Base-by-base conservation (phyloP, 2,888 invertebrate species). In the Sclerodermus sp. region DNA sequence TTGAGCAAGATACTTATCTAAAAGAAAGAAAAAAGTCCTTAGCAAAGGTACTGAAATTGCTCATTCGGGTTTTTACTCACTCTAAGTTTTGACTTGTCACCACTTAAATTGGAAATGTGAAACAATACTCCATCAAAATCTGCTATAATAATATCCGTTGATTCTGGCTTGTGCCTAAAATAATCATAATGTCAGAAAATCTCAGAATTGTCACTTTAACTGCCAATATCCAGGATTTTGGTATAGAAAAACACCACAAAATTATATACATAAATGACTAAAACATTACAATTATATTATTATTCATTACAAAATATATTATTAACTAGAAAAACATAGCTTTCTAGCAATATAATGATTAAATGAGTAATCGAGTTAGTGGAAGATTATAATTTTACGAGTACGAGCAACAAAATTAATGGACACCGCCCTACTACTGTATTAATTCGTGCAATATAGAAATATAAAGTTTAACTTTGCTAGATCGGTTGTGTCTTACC, bases 41-140 rank as follows among this genome's bases (percentile, higher is more conserved):
- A 38, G 44, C 5, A 43, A 8, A 44, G 42, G 40, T 16, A 15
- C 12, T 1, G 15, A 17, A 31, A 37, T 12, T 8, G n/a, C 4
- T 23, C 8, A 23, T 23, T 5, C 3, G 14, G 4, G 4, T 12
- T 34, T 4, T 38, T 30, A 80, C 90, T 85, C 82, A 98, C 96
- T 85, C 92, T 88, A 82, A 99, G 88, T 89, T 96, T 97, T 73
- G 91, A 90, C 85, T 96, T 96, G 81, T 98, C 96, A 73, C 91
- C 90, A 81, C 93, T 91, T 71, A 94, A 85, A 85, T 97, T 99
- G 58, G 97, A 96, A 82, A 99, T 90, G 82, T 96, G 97, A 84
- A 96, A 99, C 66, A 98, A 82, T 58, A 96, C 98, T 70, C 99
- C 98, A 85, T 99, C 99, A 82, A 99, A 99, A 84, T 99, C 99